These are phyloP conservation scores for Ispidina picta DNA, from an alignment of 2,797 vertebrate genomes.

Conservation along the genomic window DNA sequence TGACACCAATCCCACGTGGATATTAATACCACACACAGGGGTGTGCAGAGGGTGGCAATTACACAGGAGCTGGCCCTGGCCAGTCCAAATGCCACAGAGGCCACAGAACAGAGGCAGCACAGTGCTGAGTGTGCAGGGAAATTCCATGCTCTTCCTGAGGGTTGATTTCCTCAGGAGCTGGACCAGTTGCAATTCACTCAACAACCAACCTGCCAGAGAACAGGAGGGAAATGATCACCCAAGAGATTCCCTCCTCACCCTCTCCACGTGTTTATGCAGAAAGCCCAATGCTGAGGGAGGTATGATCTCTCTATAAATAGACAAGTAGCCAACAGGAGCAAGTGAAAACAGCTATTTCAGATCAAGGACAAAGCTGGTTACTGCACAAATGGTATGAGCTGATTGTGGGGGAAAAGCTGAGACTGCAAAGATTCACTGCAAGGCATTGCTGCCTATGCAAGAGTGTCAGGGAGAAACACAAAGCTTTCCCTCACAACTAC, in stretches of 20 bases:
- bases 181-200: background rate
- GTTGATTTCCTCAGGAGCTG: background rate
- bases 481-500: background rate
- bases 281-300: slow-evolving; percentile 42
- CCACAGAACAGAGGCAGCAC: background rate
- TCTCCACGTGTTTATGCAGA: slow-evolving; percentile 4
- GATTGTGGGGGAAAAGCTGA: background rate
- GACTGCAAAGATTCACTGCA: background rate
- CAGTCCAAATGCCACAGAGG: background rate
- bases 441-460: background rate
- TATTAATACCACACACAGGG: background rate
- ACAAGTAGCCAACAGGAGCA: slow-evolving; percentile 55
- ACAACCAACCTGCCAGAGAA: background rate
- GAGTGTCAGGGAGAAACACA: background rate
- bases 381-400: background rate
- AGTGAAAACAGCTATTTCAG: slow-evolving; percentile 54
- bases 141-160: background rate
- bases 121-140: background rate
- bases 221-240: background rate
- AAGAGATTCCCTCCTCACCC: background rate
- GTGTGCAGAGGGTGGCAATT: background rate
- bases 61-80: background rate
- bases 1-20: background rate
- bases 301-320: slow-evolving; percentile 63
- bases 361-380: slow-evolving; percentile 66